These are phyloP conservation scores for Hemiprocne comata DNA, from an alignment of 2,113 vertebrate genomes.

Conservation along the genomic window DNA sequence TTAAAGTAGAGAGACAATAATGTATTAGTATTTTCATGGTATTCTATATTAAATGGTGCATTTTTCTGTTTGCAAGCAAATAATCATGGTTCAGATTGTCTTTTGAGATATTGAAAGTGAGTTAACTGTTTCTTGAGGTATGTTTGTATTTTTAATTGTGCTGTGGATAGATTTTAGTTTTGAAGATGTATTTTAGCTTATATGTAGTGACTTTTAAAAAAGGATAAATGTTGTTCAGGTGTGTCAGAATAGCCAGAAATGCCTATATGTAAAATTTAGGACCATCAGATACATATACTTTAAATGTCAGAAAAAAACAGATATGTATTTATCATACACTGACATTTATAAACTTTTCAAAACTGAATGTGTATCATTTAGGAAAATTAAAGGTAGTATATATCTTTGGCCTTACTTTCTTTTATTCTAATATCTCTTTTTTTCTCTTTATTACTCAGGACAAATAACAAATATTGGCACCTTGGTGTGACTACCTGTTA, in stretches of 20 bases:
- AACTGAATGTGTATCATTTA: conserved; percentile 5
- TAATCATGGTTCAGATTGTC: neutral
- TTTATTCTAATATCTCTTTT: neutral
- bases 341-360: neutral
- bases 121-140: conserved; percentile 2
- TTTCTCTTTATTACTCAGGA: neutral
- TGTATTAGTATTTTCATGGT: neutral
- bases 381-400: neutral
- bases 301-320: neutral
- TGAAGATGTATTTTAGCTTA: neutral
- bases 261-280: neutral
- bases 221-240: neutral
- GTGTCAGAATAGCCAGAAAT: conserved; percentile 42
- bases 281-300: neutral
- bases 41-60: neutral
- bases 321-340: neutral
- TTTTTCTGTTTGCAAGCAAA: neutral
- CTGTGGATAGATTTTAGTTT: neutral
- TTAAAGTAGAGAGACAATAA: neutral
- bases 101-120: neutral
- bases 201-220: neutral
- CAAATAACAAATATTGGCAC: neutral
- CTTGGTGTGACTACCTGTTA: neutral
- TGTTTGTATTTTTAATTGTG: conserved; percentile 24
- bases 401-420: neutral